Conservation (phyloP, 92 coral and sea anemone genomes). For the Meandrina meandrites region DNA sequence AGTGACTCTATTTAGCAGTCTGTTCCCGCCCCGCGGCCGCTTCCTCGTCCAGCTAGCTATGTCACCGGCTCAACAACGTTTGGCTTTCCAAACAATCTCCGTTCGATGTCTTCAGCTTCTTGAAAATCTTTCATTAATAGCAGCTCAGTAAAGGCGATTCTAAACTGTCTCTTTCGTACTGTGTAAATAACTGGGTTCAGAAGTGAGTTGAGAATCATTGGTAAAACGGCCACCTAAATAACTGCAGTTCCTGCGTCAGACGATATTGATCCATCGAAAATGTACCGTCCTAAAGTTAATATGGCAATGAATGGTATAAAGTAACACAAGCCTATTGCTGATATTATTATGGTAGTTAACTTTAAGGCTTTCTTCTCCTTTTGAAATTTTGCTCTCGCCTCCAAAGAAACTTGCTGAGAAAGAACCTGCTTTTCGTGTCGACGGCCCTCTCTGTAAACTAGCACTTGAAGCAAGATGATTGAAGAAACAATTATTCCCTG, state of each 20-base stretch:
- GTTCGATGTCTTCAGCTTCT: not conserved
- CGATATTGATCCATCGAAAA: not conserved
- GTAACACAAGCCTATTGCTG: not conserved
- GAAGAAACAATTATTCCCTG: not conserved
- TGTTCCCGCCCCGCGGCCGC: not conserved
- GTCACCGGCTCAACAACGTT: not conserved
- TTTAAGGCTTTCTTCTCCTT: conserved; percentile 5
- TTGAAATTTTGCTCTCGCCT: conserved; percentile 4
- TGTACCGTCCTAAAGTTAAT: not conserved
- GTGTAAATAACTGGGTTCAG: conserved; percentile 10
- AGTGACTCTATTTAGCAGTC: too few relatives aligned
- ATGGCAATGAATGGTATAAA: not conserved
- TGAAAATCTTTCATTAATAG: not conserved
- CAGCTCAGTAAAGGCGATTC: not conserved
- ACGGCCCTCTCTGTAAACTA: conserved; percentile 1
- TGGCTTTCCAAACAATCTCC: not conserved
- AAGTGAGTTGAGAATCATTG: not conserved
- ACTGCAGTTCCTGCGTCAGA: not conserved
- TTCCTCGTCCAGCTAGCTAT: not conserved
- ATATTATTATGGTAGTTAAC: not conserved
- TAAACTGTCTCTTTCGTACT: not conserved
- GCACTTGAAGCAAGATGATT: not conserved
- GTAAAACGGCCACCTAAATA: not conserved
- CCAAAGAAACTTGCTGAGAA: not conserved
- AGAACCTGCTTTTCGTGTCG: not conserved